These are phyloP conservation scores for Spilosoma lubricipeda DNA, from an alignment of 2,888 invertebrate genomes.

Conservation along the genomic window DNA sequence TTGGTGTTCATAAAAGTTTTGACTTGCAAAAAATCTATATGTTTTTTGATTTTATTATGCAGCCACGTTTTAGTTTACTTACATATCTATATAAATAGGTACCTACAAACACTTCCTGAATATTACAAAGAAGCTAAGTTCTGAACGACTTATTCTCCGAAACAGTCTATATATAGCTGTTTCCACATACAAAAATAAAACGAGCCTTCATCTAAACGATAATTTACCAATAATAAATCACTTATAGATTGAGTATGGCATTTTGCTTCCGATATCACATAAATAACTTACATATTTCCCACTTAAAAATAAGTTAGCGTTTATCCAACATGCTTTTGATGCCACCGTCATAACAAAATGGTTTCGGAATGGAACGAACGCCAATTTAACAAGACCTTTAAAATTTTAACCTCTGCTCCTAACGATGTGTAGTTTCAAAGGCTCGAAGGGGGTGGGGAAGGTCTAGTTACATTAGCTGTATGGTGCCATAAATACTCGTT, in stretches of 20 bases:
- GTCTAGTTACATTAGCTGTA: conserved; percentile 58
- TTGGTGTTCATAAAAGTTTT: background rate
- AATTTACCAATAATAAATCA: conserved; percentile 74
- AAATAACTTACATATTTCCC: conserved; percentile 75
- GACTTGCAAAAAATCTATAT: background rate
- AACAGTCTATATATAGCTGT: conserved; percentile 31
- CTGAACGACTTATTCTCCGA: conserved; percentile 12
- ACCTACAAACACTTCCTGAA: background rate
- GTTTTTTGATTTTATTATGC: background rate
- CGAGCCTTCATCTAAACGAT: conserved; percentile 55
- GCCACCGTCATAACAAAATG: conserved; percentile 74
- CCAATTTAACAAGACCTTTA: conserved; percentile 55
- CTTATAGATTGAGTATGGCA: conserved; percentile 74
- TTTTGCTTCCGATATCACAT: conserved; percentile 74
- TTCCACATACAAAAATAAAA: conserved; percentile 38
- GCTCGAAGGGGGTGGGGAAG: conserved; percentile 43
- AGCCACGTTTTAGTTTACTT: background rate
- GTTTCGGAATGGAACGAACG: conserved; percentile 40
- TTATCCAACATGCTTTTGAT: conserved; percentile 65
- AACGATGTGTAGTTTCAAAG: conserved; percentile 17
- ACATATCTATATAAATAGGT: background rate
- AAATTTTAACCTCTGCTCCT: conserved; percentile 26
- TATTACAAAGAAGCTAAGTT: conserved; percentile 13
- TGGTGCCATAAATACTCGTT: conserved; percentile 75
- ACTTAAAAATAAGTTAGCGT: conserved; percentile 80